Evolutionary conservation across 2,888 invertebrate genomes (phyloP).

Genomic region (Augochlorella aurata): DNA sequence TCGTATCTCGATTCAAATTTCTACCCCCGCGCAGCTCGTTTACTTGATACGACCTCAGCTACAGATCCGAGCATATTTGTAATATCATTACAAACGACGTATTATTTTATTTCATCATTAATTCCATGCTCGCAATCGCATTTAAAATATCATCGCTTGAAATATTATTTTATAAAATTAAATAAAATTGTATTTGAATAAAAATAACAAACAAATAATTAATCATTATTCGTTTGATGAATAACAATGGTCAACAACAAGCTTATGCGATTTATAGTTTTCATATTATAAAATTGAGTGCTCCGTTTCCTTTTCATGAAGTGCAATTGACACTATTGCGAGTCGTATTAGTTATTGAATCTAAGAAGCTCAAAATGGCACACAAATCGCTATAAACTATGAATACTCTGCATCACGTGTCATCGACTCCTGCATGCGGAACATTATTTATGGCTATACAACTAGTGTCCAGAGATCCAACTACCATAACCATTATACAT

Average conservation of each 20-base stretch:
- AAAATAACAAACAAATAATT: no score
- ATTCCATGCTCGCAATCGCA: no score
- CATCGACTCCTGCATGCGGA: background rate
- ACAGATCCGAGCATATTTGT: background rate
- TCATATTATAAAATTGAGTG: no score
- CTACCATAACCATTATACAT: background rate
- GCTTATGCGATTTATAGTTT: no score
- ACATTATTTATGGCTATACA: background rate
- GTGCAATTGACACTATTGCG: background rate
- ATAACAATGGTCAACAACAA: no score
- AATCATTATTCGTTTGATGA: no score
- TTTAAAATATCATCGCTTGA: no score
- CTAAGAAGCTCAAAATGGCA: background rate
- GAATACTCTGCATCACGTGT: background rate
- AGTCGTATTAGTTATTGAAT: background rate
- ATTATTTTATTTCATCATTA: no score
- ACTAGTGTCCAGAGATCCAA: background rate
- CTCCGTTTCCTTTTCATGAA: no score
- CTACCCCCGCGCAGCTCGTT: background rate
- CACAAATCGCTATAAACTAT: background rate
- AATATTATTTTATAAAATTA: no score
- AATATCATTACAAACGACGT: no score
- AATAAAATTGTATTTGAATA: no score
- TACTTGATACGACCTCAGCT: background rate
- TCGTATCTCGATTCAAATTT: constrained; percentile 5